These are phyloP conservation scores for Amphiduros pacificus DNA, from an alignment of 2,888 invertebrate species.

Conservation along the genomic window DNA sequence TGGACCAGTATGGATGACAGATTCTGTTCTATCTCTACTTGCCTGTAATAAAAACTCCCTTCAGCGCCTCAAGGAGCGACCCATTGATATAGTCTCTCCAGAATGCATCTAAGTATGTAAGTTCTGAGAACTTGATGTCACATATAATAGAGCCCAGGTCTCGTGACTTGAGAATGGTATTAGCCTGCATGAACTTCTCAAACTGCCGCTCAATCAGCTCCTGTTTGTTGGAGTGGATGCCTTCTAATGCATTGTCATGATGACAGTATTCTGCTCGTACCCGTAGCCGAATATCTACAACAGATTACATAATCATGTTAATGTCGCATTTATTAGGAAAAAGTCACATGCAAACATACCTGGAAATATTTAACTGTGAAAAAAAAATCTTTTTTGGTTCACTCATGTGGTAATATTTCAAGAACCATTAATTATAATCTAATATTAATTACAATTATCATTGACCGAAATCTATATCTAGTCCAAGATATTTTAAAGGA, in stretches of 20 bases:
- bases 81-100: constrained; percentile 58
- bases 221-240: constrained; percentile 45
- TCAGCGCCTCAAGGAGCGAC: constrained; percentile 49
- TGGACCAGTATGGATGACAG: too few species aligned
- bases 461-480: too few species aligned
- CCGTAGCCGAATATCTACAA: constrained; percentile 48
- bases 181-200: constrained; percentile 52
- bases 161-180: constrained; percentile 49
- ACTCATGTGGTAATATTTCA: too few species aligned
- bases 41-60: constrained; percentile 52
- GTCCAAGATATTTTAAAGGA: too few species aligned
- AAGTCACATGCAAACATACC: too few species aligned
- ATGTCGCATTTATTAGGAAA: neutral
- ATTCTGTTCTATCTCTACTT: constrained; percentile 6
- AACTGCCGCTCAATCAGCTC: constrained; percentile 48
- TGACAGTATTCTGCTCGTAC: constrained; percentile 50
- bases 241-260: constrained; percentile 43
- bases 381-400: too few species aligned
- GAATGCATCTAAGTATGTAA: constrained; percentile 56
- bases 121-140: constrained; percentile 56
- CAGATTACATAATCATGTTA: neutral
- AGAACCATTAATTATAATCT: too few species aligned
- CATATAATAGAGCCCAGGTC: constrained; percentile 55
- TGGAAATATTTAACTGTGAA: neutral
- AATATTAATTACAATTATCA: too few species aligned